Base-by-base conservation (phyloP, 2,113 vertebrate genomes). In the Phyllopteryx taeniolatus region DNA sequence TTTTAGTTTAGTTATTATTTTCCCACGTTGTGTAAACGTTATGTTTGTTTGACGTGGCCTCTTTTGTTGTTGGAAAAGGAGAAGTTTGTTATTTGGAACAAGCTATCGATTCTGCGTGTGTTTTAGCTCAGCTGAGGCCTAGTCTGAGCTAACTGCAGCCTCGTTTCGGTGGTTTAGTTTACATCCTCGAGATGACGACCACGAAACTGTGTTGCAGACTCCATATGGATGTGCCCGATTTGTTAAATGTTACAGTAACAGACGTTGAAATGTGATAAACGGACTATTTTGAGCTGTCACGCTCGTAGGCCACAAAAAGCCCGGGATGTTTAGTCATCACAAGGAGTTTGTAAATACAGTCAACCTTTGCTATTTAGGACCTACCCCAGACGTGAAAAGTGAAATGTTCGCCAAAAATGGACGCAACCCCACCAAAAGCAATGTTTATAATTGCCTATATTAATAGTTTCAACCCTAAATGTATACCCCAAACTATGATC, bases 281-380 rank as follows among this genome's bases (percentile, higher is more conserved):
- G 35, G 42, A 42, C 62, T 1, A 20, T 51, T 53, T 56, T 10
- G 14, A 31, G 78, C 31, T 61, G 44, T 67, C 39, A 8, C 70
- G 20, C 17, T 51, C 51, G 1, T 63, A 83, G 83, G 83, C 85
- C 82, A 67, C 73, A 61, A 66, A 74, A 73, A 83, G 79, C 68
- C 79, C 61, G 60, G 64, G 47, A 57, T 63, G 60, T 57, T 62
- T 33, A 70, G 17, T 64, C 54, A 59, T 83, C 43, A 39, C 42
- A 74, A 0, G 43, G 2, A 33, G 4, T 66, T 51, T 56, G 69
- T 69, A 39, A 79, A 76, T 68, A 49, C 12, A 68, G 49, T 10
- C 10, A 17, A 33, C 8, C 7, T 5, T 51, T 46, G 12, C 4
- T 53, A 20, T 53, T 53, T 56, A 0, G n/a, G 20, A 12, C 9